Evolutionary conservation across 2,888 invertebrate genomes (phyloP), one percentile per base, ranked within the genome.

Genomic region (Andrena bicolor): DNA sequence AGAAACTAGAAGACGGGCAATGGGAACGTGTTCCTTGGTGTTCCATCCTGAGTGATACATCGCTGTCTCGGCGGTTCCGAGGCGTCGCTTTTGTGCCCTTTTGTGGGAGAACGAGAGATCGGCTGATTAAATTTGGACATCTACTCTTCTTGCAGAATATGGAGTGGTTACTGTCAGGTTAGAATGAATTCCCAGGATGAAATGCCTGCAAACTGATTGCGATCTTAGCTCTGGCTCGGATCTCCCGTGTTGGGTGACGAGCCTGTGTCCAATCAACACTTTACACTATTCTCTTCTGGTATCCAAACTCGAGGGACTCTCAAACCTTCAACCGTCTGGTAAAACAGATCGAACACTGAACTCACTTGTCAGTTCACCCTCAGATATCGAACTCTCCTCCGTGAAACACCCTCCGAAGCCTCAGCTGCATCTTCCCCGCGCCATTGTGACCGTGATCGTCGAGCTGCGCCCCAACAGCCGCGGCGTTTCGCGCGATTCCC

Each of bases 1-100:
- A 74, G 64, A 66, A 69, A 76, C 61, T 76, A 65, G 51, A 68
- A 51, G 66, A 48, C 13, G 70, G 35, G 60, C 71, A 72, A 76
- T 51, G 30, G n/a, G 72, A 70, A 63, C 49, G 70, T 49, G 70
- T 68, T 69, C 58, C 53, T 61, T 58, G 32, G 30, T 35, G 26
- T 30, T 61, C 32, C 41, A 63, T 61, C 58, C 53, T 28, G 66
- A 28, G 58, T 32, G 20, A 79, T 76, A 41, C 68, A 63, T 63
- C 63, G 48, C 48, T 56, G 63, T 79, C 68, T 48, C 32, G 41
- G 26, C 30, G 58, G 3, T n/a, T 35, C 32, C 61, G 20, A 20
- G 35, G 20, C 20, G 32, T 41, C 41, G 41, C 41, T 41, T 41
- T 41, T 41, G 16, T 41, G 41, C 32, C 61, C 20, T 28, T 56